Evolutionary conservation across 2,113 vertebrate species (phyloP).

Genomic region (Lophius piscatorius): DNA sequence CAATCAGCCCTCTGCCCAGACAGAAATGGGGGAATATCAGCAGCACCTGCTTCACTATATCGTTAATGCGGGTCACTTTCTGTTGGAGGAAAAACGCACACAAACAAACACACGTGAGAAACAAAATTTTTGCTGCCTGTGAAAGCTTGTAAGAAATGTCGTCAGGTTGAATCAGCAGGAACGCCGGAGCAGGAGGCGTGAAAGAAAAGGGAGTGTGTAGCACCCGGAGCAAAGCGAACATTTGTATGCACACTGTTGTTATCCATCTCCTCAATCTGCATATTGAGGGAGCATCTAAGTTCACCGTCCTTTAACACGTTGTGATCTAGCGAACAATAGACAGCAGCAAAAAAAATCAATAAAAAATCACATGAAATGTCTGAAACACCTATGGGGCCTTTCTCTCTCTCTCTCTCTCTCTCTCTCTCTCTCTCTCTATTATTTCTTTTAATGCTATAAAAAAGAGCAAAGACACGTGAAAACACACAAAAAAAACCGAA

Average conservation of each 20-base stretch:
- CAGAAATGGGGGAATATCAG: conserved; percentile 98
- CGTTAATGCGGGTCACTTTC: conserved; percentile 89
- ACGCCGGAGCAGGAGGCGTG: conserved; percentile 5
- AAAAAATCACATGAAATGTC: neutral
- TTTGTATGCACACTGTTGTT: too few relatives aligned
- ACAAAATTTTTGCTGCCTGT: conserved; percentile 14
- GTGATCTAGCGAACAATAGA: too few relatives aligned
- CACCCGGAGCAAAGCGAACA: conserved; percentile 7
- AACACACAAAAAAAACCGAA: conserved; percentile 7
- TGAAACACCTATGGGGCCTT: conserved; percentile 9
- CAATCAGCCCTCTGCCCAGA: conserved; percentile 93
- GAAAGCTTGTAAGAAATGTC: conserved; percentile 15
- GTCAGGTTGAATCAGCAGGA: conserved; percentile 27
- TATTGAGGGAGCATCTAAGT: conserved; percentile 51
- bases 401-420: conserved; percentile 6
- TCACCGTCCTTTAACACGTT: conserved; percentile 22
- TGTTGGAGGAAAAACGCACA: conserved; percentile 61
- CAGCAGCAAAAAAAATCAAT: too few relatives aligned
- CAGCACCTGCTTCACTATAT: conserved; percentile 93
- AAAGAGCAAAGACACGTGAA: conserved; percentile 17
- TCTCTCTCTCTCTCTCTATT: too few relatives aligned
- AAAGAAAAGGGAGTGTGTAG: conserved; percentile 1
- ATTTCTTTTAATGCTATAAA: conserved; percentile 9
- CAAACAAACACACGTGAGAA: conserved; percentile 14
- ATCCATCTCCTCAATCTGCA: too few relatives aligned